Evolutionary conservation across 2,888 invertebrate genomes (phyloP).

Genomic region (Papilio protenor): DNA sequence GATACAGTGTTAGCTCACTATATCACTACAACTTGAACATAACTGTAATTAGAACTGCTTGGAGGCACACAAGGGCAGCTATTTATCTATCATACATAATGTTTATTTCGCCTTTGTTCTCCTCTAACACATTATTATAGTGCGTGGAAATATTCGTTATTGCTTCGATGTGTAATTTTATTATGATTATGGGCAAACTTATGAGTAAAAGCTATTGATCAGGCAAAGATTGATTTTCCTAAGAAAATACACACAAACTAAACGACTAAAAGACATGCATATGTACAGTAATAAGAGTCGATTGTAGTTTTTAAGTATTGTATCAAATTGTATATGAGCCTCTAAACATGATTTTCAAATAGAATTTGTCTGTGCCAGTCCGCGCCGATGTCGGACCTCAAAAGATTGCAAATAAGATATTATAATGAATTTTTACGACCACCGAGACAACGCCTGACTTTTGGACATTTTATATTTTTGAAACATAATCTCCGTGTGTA

Average conservation of each 20-base stretch:
- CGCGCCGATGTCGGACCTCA: not conserved
- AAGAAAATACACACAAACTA: not conserved
- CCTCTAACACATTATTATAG: not conserved
- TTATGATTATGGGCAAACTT: not conserved
- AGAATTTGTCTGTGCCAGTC: not conserved
- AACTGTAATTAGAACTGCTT: not conserved
- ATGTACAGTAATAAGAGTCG: too few relatives aligned
- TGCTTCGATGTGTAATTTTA: not conserved
- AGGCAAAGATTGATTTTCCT: not conserved
- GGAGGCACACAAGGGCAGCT: not conserved
- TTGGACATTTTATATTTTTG: not conserved
- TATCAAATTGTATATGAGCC: not conserved
- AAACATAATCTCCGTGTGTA: too few relatives aligned
- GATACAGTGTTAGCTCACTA: not conserved
- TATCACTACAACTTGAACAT: not conserved
- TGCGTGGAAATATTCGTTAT: not conserved
- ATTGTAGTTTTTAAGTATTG: not conserved
- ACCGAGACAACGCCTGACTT: not conserved
- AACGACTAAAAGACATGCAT: not conserved
- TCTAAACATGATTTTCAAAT: not conserved
- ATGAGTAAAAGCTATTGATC: not conserved
- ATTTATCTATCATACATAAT: not conserved
- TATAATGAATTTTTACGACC: not conserved
- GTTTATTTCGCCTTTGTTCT: not conserved
- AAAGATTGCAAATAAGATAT: slow-evolving; percentile 19